Base-by-base conservation (phyloP, 2,888 invertebrate species). In the Morpho achilles region DNA sequence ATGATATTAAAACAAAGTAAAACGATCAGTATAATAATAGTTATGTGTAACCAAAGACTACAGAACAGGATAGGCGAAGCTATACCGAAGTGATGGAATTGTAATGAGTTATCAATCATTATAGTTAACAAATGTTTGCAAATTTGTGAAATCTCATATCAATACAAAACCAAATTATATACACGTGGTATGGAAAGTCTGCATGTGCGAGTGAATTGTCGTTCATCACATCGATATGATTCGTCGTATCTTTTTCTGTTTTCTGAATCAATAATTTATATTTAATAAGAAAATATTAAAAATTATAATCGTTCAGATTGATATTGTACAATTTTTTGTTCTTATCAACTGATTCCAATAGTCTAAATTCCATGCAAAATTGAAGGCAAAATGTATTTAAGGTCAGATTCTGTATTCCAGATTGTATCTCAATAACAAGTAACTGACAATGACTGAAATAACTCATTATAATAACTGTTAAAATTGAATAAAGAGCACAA, bases 401-500 rank as follows among this genome's bases (percentile, higher is more conserved):
- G 55, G 59, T 62, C 63, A 61, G 70, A 63, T 68, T 58, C 54
- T 62, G 59, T 60, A 66, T 54, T 22, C 61, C 59, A 66, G 65
- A 61, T 66, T 62, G 53, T 68, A 71, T 71, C 73, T 65, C 67
- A 70, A 69, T 74, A 73, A 73, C 79, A 76, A 73, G 79, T 82
- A 79, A 54, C 48, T 54, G 54, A 87, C 77, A 80, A 85, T 85
- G 90, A 90, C 90, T 90, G 90, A 89, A 79, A 83, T 87, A 85
- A 89, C 86, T 82, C 80, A 82, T 80, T 85, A 84, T 79, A 79
- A 85, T 76, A 80, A 88, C 87, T 89, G 90, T 90, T 89, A 88
- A 84, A 85, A 87, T 84, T 88, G 77, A 90, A 86, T 90, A 89
- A 89, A 90, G 80, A 80, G 89, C 90, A 90, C 90, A 90, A 90